Conservation (phyloP, 2,113 vertebrate species). For the Cnemophilus loriae region DNA sequence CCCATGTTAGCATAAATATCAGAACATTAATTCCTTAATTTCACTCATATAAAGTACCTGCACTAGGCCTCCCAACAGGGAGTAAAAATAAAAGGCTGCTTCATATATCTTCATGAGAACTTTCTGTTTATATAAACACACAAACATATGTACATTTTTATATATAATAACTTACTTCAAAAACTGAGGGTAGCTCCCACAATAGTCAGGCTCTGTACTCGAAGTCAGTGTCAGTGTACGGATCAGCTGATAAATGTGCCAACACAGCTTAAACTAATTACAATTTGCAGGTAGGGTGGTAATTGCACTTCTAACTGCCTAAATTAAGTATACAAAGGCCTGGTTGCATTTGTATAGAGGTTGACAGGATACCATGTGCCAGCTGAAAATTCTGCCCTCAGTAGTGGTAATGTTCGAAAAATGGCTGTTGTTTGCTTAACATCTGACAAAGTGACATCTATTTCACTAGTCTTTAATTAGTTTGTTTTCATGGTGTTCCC, state of each 20-base stretch:
- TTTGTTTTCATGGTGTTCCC: slow-evolving; percentile 21
- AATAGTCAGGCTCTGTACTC: background rate
- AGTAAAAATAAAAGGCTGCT: background rate
- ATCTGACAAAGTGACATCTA: background rate
- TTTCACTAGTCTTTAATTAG: slow-evolving; percentile 38
- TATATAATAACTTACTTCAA: background rate
- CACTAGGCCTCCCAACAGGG: fast-evolving
- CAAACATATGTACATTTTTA: fast-evolving
- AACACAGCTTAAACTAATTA: slow-evolving; percentile 6
- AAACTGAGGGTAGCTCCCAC: background rate
- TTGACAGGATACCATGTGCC: background rate
- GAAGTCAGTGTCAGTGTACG: background rate
- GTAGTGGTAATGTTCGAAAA: background rate
- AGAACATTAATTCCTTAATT: background rate
- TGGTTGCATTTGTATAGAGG: background rate
- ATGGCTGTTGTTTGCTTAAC: background rate
- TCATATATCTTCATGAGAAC: background rate
- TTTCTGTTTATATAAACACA: background rate
- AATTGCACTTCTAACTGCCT: slow-evolving; percentile 14
- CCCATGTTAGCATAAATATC: background rate
- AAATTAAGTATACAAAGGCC: background rate
- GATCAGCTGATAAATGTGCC: background rate
- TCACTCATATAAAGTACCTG: background rate
- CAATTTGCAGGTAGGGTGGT: background rate
- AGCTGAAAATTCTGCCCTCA: slow-evolving; percentile 5